Evolutionary conservation across 2,113 vertebrate genomes (phyloP), one percentile per base, ranked within the genome.

Genomic region (Nothobranchius furzeri): DNA sequence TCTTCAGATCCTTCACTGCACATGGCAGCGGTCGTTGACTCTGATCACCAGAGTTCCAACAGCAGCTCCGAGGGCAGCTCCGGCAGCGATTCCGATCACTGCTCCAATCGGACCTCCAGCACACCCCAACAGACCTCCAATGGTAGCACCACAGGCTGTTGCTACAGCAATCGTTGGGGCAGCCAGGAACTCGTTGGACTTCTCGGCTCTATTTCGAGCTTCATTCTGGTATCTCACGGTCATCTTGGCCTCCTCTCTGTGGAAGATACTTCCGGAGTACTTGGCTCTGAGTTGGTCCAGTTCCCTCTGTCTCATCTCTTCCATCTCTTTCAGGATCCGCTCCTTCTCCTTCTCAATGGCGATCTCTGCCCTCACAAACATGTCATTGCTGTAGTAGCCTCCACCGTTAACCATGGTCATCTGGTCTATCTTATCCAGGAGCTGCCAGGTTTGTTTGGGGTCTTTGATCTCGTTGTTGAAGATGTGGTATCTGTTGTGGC

Each of bases 381-480:
- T 88, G 20, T 72, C 65, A 2, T 68, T 90, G 40, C 81, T 83
- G 70, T 86, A 86, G 61, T 17, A 62, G 2, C 24, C 8, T 30
- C 79, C 81, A 6, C 55, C 48, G 0, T 86, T 89, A 2, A 2
- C 49, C 8, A 3, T 12, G 0, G 43, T 75, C 69, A 89, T 83
- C 7, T 46, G 46, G 6, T 81, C 68, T 12, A 88, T 83, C 68
- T 86, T 89, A 5, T 82, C 69, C 47, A 89, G 42, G 6, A 90
- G 79, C 35, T 47, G 4, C 9, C 1, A 49, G 14, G 53, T 72
- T 53, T 90, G 88, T 6, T 50, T 0, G 2, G 24, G 53, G 9
- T 87, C 69, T 50, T 84, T 76, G 68, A 66, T 40, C 60, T 89
- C 64, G 2, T 90, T 91, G 69, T 89, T 89, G 4, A 90, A 76